Evolutionary conservation across 1,140 invertebrate species (phyloP).

Genomic region (Geopemphigus sp.): DNA sequence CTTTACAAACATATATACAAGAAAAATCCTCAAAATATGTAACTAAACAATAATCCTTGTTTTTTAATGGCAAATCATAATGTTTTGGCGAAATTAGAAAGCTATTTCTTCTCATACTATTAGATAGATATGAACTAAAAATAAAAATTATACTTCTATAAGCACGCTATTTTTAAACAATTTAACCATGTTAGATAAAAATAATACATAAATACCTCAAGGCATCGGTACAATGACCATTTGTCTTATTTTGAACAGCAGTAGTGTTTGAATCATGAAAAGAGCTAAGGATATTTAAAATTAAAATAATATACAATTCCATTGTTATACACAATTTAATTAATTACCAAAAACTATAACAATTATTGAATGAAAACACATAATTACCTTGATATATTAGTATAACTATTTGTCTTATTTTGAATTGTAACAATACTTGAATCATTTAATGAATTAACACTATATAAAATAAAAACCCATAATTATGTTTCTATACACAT

Average conservation of each 20-base stretch:
- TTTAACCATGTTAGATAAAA: neutral
- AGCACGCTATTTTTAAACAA: neutral
- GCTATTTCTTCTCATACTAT: neutral
- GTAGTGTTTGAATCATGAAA: too few species aligned
- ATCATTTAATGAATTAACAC: too few species aligned
- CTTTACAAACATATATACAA: constrained; percentile 11
- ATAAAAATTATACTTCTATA: neutral
- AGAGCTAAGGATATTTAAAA: neutral
- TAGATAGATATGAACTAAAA: neutral
- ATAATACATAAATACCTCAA: neutral
- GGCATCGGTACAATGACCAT: neutral
- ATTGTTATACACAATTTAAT: too few species aligned
- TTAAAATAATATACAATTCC: neutral
- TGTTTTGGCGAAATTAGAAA: neutral
- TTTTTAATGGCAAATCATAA: neutral
- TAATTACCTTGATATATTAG: too few species aligned
- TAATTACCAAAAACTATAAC: too few species aligned
- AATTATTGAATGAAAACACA: too few species aligned
- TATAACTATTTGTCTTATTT: too few species aligned
- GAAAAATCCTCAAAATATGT: constrained; percentile 24
- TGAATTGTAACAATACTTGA: too few species aligned
- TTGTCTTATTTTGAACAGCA: neutral
- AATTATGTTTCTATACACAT: too few species aligned
- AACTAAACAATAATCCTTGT: constrained; percentile 20
- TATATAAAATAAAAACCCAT: too few species aligned